Conservation (phyloP, 2,888 invertebrate genomes). For the Ctena decussata region DNA sequence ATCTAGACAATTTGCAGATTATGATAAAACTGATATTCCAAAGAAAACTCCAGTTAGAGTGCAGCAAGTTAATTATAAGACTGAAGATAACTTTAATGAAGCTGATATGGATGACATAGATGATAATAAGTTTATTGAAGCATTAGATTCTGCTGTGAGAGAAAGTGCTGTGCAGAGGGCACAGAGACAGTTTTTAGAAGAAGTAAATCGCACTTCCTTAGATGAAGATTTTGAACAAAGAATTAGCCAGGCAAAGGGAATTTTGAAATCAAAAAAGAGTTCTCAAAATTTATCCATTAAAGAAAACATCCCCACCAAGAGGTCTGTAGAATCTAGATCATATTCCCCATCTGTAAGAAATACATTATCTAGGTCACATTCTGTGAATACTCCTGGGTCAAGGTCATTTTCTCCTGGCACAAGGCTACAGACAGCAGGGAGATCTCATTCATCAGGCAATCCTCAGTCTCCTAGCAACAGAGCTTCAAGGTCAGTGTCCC, state of each 20-base stretch:
- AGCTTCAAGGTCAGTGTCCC: conserved; percentile 41
- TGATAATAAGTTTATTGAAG: conserved; percentile 68
- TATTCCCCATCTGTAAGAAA: conserved; percentile 60
- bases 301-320: conserved; percentile 58
- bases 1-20: conserved; percentile 29
- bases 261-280: conserved; percentile 69
- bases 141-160: conserved; percentile 69
- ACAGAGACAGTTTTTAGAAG: conserved; percentile 64
- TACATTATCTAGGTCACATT: conserved; percentile 28
- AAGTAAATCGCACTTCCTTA: conserved; percentile 55
- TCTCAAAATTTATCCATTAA: conserved; percentile 71
- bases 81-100: conserved; percentile 49
- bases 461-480: background rate
- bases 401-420: conserved; percentile 54
- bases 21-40: conserved; percentile 14
- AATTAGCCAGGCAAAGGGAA: conserved; percentile 62
- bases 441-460: conserved; percentile 29
- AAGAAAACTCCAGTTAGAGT: background rate
- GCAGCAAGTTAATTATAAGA: conserved; percentile 5
- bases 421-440: conserved; percentile 34
- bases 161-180: conserved; percentile 58
- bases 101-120: conserved; percentile 52
- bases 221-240: conserved; percentile 45
- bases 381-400: conserved; percentile 20
- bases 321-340: conserved; percentile 60